Percentiles rank a stretch among this genome's conserved stretches.
Conservation (phyloP, 2,113 vertebrate genomes). For the Cyanocitta stelleri region DNA sequence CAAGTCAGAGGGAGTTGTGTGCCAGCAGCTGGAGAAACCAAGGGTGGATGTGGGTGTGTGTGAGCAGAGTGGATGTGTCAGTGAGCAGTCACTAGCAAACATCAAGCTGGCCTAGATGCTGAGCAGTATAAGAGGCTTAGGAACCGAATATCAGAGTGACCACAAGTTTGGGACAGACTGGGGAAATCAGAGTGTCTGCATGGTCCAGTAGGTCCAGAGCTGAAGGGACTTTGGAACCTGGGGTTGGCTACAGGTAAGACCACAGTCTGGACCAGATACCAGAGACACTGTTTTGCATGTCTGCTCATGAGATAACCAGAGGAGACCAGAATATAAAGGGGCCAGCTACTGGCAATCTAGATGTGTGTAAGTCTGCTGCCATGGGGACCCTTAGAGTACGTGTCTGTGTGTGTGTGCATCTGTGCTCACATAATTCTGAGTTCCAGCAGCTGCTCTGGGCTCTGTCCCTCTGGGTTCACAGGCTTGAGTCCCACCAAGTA, state of each 20-base stretch:
- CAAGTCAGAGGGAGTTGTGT: accelerated
- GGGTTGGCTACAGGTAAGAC: neutral
- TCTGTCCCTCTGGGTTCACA: neutral
- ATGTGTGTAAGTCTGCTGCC: neutral
- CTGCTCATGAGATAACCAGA: neutral
- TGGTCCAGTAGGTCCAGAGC: neutral
- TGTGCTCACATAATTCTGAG: neutral
- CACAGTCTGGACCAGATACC: neutral
- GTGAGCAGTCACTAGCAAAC: neutral
- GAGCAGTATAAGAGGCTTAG: neutral
- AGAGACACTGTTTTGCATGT: neutral
- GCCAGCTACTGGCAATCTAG: neutral
- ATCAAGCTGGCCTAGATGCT: neutral
- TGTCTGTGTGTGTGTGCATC: neutral
- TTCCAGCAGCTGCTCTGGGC: neutral
- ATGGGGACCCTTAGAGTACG: accelerated
- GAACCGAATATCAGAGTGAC: neutral
- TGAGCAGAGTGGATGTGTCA: neutral
- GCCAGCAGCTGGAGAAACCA: neutral
- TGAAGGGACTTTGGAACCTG: neutral
- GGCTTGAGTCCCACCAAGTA: neutral
- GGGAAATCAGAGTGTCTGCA: neutral
- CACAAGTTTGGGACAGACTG: neutral
- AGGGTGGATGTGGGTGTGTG: neutral
- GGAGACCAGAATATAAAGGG: neutral